phyloP scores from a whole-genome alignment of 2,797 vertebrate genomes.

The Coregonus suidteri region DNA sequence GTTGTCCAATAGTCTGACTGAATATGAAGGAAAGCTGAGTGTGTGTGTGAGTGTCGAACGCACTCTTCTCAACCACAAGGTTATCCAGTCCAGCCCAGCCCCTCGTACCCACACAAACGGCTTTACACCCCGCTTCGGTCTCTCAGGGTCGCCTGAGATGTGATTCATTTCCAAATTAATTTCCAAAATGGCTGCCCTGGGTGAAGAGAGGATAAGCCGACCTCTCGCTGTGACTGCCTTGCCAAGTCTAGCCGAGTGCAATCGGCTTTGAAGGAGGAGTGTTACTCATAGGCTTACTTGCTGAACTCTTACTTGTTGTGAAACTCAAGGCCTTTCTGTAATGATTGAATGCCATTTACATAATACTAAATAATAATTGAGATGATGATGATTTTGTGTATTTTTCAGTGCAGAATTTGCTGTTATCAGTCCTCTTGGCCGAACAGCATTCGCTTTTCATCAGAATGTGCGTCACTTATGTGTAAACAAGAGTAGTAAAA shows the following conservation, averaged over 20 bases:
- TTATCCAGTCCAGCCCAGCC: not conserved
- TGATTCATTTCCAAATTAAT: conserved; percentile 2
- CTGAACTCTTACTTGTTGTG: not conserved
- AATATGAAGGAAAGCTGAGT: not conserved
- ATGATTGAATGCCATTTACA: not conserved
- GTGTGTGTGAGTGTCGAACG: not conserved
- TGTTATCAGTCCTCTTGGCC: not conserved
- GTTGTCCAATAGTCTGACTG: not conserved
- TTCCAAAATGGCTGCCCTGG: not conserved
- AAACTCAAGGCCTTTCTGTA: not conserved
- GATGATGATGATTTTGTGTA: not conserved
- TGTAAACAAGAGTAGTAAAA: not conserved
- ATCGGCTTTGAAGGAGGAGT: not conserved
- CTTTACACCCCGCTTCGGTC: not conserved
- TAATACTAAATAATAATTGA: not conserved
- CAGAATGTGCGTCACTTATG: not conserved
- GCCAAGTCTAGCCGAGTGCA: not conserved
- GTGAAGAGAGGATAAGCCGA: not conserved
- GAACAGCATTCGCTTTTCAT: not conserved
- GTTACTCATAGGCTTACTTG: not conserved
- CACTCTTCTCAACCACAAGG: not conserved
- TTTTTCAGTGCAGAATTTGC: not conserved
- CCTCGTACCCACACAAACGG: not conserved
- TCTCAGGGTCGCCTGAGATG: not conserved
- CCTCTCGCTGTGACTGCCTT: not conserved